A percentile compares a stretch with the other conserved stretches of the same genome.
These are phyloP conservation scores for Chromoteleia sp. DNA, from an alignment of 2,888 invertebrate genomes.

Conservation along the genomic window DNA sequence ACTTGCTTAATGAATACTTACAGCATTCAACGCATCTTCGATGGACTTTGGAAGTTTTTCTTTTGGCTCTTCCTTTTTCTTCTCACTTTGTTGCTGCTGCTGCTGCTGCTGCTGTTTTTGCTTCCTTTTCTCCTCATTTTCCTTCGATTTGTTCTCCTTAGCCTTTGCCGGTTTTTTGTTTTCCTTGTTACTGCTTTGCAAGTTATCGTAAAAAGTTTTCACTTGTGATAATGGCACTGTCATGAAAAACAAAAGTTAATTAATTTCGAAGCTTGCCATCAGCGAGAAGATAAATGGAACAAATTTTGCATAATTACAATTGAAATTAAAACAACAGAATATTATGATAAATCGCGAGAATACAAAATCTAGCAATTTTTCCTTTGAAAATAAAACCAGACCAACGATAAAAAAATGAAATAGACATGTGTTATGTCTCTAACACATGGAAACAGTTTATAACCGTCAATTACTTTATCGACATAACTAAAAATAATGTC, in stretches of 20 bases:
- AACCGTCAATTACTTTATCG: conserved; percentile 3
- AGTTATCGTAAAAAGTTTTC: conserved; percentile 88
- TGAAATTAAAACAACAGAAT: no score
- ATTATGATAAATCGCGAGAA: no score
- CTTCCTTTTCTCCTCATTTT: conserved; percentile 85
- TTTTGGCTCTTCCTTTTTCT: conserved; percentile 86
- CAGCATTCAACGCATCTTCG: conserved; percentile 88
- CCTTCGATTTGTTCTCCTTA: conserved; percentile 82
- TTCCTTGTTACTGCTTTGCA: conserved; percentile 87
- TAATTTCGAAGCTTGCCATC: neutral
- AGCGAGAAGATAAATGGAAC: no score
- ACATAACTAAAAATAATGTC: conserved; percentile 27
- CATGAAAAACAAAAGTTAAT: conserved; percentile 59
- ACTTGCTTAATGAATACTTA: conserved; percentile 79
- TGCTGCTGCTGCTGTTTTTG: conserved; percentile 86
- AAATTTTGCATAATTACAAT: neutral
- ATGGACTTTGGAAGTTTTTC: conserved; percentile 88
- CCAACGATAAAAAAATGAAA: no score
- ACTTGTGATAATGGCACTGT: conserved; percentile 90
- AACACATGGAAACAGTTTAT: no score
- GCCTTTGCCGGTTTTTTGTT: conserved; percentile 85
- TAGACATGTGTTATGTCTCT: no score
- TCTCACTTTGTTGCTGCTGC: conserved; percentile 83
- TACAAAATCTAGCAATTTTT: no score
- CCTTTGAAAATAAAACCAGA: no score